Evolutionary conservation across 2,113 vertebrate species (phyloP).

Genomic region (Calidris pugnax): DNA sequence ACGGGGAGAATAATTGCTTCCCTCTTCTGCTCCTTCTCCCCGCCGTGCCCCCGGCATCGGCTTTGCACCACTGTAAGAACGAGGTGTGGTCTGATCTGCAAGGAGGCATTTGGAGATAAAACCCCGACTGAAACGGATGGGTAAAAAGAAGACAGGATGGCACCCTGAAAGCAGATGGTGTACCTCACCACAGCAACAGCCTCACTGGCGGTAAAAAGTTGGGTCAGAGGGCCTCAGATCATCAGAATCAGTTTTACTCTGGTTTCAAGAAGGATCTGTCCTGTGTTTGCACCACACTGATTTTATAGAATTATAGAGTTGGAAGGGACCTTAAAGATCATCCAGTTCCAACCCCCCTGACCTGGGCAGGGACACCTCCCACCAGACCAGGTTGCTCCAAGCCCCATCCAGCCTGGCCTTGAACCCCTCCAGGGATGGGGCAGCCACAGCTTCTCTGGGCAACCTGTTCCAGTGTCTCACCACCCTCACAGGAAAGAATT

Average conservation of each 20-base stretch:
- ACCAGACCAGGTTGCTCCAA: no score
- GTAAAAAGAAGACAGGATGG: background rate
- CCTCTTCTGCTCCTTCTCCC: slow-evolving; percentile 8
- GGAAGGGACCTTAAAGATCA: no score
- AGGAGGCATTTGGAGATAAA: background rate
- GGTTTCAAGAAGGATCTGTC: background rate
- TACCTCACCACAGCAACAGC: background rate
- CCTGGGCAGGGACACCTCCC: no score
- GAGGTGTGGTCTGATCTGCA: background rate
- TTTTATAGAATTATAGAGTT: background rate
- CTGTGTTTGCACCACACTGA: background rate
- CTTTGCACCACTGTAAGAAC: background rate
- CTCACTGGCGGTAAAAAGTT: background rate
- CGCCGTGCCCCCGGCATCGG: background rate
- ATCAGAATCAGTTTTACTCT: background rate
- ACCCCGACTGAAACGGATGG: background rate
- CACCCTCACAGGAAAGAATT: no score
- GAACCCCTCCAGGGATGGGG: no score
- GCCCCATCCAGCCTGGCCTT: no score
- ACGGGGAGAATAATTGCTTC: slow-evolving; percentile 54
- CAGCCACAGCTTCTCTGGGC: no score
- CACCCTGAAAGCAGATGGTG: background rate
- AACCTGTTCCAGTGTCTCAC: no score
- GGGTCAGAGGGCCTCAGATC: background rate
- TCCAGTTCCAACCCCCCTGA: no score